A percentile compares a stretch with the other conserved stretches of the same genome.
Conservation (phyloP, 2,113 vertebrate genomes). For the Toxotes jaculatrix region DNA sequence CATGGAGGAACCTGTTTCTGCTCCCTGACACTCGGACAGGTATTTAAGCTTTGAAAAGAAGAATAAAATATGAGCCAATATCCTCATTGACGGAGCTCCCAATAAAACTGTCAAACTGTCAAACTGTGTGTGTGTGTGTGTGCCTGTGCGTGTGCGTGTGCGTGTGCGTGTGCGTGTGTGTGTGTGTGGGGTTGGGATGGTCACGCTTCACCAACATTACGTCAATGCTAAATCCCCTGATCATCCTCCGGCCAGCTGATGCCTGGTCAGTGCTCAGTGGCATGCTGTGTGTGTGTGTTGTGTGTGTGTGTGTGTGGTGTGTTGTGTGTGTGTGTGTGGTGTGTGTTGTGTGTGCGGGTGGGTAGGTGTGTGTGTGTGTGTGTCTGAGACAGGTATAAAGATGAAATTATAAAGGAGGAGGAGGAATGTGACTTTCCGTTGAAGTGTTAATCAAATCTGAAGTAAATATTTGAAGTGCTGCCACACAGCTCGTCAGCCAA, state of each 20-base stretch:
- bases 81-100: not conserved
- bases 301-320: not conserved
- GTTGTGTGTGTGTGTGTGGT: too few species aligned
- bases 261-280: conserved; percentile 28
- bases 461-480: conserved; percentile 17
- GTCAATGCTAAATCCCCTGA: conserved; percentile 40
- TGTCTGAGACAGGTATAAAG: not conserved
- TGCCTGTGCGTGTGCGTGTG: not conserved
- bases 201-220: conserved; percentile 33
- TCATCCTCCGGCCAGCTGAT: conserved; percentile 37
- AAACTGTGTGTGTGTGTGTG: conserved; percentile 5
- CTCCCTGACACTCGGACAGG: not conserved
- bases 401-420: not conserved
- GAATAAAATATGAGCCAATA: not conserved
- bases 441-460: not conserved
- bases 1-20: conserved; percentile 8
- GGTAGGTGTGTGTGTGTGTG: too few species aligned
- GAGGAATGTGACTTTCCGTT: not conserved
- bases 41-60: not conserved
- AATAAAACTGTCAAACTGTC: conserved; percentile 38
- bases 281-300: conserved; percentile 6
- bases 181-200: not conserved
- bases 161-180: not conserved
- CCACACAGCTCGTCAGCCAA: conserved; percentile 8
- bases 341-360: too few species aligned